Evolutionary conservation across 2,888 invertebrate genomes (phyloP).

Genomic region (Diarsia brunnea): DNA sequence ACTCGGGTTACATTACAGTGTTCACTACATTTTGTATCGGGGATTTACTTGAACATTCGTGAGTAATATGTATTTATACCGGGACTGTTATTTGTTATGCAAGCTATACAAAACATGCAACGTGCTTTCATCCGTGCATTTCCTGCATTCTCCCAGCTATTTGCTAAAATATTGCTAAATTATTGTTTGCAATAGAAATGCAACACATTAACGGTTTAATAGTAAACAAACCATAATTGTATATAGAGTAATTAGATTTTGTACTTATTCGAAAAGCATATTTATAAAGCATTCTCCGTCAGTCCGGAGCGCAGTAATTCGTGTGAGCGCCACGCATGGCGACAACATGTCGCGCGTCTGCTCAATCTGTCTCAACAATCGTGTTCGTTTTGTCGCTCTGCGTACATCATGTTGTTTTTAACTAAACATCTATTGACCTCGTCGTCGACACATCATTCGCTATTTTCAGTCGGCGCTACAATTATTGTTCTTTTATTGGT

Average conservation of each 20-base stretch:
- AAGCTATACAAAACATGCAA: constrained; percentile 12
- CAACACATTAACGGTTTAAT: constrained; percentile 10
- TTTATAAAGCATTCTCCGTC: background rate
- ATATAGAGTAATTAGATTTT: background rate
- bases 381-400: constrained; percentile 32
- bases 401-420: constrained; percentile 18
- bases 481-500: constrained; percentile 24
- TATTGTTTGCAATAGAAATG: background rate
- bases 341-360: constrained; percentile 52
- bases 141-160: constrained; percentile 17
- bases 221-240: background rate
- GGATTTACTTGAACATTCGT: constrained; percentile 23
- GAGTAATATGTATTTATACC: constrained; percentile 22
- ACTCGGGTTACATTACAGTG: constrained; percentile 43
- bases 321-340: constrained; percentile 21
- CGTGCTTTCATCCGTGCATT: constrained; percentile 12
- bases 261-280: background rate
- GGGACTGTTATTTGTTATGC: constrained; percentile 4
- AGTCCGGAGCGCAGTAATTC: constrained; percentile 26
- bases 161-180: background rate
- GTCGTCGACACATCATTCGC: constrained; percentile 18
- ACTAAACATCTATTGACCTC: constrained; percentile 20
- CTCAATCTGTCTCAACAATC: constrained; percentile 24
- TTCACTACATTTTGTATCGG: constrained; percentile 6
- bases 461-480: constrained; percentile 31